Evolutionary conservation across 2,797 vertebrate species (phyloP).

Genomic region (Darevskia mixta): DNA sequence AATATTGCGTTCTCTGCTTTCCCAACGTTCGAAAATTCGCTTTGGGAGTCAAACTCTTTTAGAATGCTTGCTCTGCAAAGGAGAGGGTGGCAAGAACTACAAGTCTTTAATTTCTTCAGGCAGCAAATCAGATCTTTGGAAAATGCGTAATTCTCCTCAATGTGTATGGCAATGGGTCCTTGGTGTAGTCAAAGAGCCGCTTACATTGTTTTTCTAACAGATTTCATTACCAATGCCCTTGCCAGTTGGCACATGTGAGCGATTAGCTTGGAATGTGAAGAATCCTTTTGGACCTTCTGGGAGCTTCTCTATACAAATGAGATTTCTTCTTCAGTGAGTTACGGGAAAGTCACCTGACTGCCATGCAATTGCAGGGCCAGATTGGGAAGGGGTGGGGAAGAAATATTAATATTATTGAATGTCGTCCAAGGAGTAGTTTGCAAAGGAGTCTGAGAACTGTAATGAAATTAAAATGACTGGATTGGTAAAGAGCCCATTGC

Average conservation of each 20-base stretch:
- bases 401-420: background rate
- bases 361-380: background rate
- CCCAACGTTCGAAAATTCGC: background rate
- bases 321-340: constrained; percentile 17
- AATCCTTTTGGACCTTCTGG: background rate
- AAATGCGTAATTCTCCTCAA: constrained; percentile 33
- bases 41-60: constrained; percentile 43
- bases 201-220: constrained; percentile 20
- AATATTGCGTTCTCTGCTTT: background rate
- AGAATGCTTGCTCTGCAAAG: constrained; percentile 38
- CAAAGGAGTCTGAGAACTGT: background rate
- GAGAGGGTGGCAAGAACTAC: constrained; percentile 31
- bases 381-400: background rate
- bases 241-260: constrained; percentile 31
- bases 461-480: constrained; percentile 7
- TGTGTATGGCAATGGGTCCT: constrained; percentile 14
- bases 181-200: constrained; percentile 12
- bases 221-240: constrained; percentile 13
- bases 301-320: constrained; percentile 18
- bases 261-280: constrained; percentile 36
- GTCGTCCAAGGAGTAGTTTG: background rate
- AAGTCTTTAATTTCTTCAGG: constrained; percentile 49
- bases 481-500: constrained; percentile 33
- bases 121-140: constrained; percentile 55
- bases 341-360: background rate